phyloP scores from a whole-genome alignment of 2,113 vertebrate genomes.

The Arvicanthis niloticus region DNA sequence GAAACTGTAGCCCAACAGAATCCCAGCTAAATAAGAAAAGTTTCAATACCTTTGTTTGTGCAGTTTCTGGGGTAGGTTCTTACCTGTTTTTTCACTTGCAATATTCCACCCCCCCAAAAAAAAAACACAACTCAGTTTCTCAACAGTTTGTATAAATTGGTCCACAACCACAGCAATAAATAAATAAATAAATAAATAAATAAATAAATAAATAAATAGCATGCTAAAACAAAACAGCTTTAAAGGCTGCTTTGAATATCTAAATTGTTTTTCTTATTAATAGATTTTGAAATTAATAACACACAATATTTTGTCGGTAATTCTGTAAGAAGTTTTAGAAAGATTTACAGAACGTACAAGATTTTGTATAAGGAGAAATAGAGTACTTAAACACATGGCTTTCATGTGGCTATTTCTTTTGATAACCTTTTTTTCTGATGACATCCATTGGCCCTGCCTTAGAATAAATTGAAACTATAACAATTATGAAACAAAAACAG shows the following conservation, averaged over 20 bases:
- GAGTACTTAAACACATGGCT: background rate
- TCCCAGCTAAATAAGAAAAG: background rate
- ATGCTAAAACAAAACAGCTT: background rate
- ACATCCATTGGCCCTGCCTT: background rate
- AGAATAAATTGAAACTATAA: slow-evolving; percentile 6
- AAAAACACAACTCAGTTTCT: background rate
- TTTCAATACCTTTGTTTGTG: background rate
- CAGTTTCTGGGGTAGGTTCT: background rate
- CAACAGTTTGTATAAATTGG: background rate
- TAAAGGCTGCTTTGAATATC: background rate
- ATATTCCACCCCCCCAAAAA: no score
- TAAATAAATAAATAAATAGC: background rate
- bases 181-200: background rate
- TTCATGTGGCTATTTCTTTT: background rate
- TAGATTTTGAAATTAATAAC: background rate
- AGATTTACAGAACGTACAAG: background rate
- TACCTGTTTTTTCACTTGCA: background rate
- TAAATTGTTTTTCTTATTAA: background rate
- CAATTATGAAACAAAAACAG: background rate
- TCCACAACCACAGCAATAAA: background rate
- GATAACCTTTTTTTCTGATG: background rate
- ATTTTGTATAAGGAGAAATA: background rate
- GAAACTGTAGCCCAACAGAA: background rate
- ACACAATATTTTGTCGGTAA: background rate
- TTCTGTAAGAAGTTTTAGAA: background rate